Percentiles rank a stretch among this genome's conserved stretches.
Conservation (phyloP, 2,797 vertebrate species). For the Anabacerthia variegaticeps region DNA sequence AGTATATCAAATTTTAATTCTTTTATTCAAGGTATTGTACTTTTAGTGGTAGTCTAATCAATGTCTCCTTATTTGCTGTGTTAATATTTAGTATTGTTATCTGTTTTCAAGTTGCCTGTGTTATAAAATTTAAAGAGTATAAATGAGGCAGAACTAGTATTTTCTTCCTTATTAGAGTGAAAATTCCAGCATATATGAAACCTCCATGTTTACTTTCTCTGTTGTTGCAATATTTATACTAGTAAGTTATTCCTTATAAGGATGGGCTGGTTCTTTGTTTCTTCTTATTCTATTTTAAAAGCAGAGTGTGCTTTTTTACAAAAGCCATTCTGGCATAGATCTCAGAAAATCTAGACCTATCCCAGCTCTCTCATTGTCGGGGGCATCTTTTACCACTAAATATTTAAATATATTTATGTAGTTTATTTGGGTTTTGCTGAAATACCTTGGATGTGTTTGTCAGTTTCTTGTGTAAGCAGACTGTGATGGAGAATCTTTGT, state of each 20-base stretch:
- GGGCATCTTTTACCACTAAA: neutral
- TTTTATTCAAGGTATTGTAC: neutral
- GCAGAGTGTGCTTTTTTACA: neutral
- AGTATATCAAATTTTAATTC: neutral
- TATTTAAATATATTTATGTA: neutral
- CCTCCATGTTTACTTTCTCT: neutral
- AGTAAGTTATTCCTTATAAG: neutral
- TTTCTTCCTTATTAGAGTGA: neutral
- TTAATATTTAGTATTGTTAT: neutral
- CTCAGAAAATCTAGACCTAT: neutral
- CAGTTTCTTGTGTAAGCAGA: neutral
- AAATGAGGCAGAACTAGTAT: neutral
- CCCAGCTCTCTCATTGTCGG: neutral
- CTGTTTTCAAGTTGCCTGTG: neutral
- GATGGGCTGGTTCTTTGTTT: neutral
- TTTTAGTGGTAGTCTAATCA: neutral
- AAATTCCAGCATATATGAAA: neutral
- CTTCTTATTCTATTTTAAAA: neutral
- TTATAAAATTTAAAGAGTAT: neutral
- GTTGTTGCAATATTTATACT: neutral
- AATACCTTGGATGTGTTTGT: neutral
- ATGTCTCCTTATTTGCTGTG: neutral
- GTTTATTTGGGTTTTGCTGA: neutral
- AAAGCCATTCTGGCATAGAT: neutral
- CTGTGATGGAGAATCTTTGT: neutral